Base-by-base conservation (phyloP, 2,113 vertebrate species). In the Oreocharis arfaki region DNA sequence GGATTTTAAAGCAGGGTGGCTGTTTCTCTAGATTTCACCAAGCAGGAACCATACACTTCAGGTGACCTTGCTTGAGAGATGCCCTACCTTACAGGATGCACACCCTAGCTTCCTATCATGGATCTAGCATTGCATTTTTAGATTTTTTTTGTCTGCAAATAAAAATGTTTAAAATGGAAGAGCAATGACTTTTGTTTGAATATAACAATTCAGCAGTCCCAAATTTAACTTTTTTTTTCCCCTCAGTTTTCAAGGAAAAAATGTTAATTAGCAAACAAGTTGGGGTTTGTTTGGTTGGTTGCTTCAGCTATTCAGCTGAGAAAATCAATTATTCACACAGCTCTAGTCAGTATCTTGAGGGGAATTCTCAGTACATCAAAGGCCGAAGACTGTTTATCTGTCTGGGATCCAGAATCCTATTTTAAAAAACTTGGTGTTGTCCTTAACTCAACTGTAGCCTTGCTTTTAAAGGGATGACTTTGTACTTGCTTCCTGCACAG, bases 271-370 rank as follows among this genome's bases (percentile, higher is more conserved):
- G 50, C 80, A 92, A 93, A 96, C 89, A 95, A 96, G 94, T 95
- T 96, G 69, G 91, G 81, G 84, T 94, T 96, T 96, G 94, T 68
- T 97, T 95, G 87, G 60, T 92, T 92, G 84, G 69, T 93, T 95
- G 94, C 81, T 94, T 95, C 53, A 94, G 84, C 91, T 91, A 55
- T 95, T 96, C 95, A 95, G 70, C 94, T 93, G 94, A 93, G 95
- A 93, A 95, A 96, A 95, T 95, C 95, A 96, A 89, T 96, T 97
- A 97, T 96, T 96, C 91, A 93, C 94, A 94, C 87, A 93, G 77
- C 63, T 89, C 91, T 90, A 92, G 80, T 86, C 86, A 89, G 88
- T 93, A 95, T 96, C 95, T 97, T 95, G 93, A 93, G 96, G 90
- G 95, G 80, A 91, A 90, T 94, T 97, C 92, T 96, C 90, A 94